Evolutionary conservation across 2,797 vertebrate genomes (phyloP).

Genomic region (Echeneis naucrates): DNA sequence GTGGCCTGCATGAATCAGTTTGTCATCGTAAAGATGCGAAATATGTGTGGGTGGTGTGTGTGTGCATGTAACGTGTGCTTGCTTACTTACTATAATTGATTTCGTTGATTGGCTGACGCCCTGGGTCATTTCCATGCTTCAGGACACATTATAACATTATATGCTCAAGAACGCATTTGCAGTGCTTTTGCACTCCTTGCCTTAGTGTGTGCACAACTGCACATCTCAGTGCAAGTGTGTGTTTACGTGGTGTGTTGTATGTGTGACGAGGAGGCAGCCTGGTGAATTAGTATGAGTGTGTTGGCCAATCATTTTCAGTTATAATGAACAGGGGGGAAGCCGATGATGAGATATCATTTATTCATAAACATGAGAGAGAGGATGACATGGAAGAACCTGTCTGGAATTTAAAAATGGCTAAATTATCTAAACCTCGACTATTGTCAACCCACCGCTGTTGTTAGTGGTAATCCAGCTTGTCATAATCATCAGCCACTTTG

Average conservation of each 20-base stretch:
- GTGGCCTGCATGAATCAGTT: constrained; percentile 3
- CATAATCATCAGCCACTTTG: constrained; percentile 56
- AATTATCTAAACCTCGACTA: constrained; percentile 54
- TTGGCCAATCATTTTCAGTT: constrained; percentile 55
- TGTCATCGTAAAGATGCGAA: constrained; percentile 27
- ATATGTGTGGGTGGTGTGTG: constrained; percentile 11
- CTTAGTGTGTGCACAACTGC: constrained; percentile 11
- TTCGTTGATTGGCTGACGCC: constrained; percentile 60
- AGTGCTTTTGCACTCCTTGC: constrained; percentile 32
- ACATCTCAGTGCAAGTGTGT: not conserved
- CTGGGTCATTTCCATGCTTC: constrained; percentile 49
- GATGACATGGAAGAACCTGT: constrained; percentile 66
- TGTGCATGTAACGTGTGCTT: constrained; percentile 27
- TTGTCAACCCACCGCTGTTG: constrained; percentile 39
- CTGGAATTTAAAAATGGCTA: constrained; percentile 62
- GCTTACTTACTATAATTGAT: constrained; percentile 64
- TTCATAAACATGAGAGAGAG: constrained; percentile 65
- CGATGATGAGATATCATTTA: constrained; percentile 71
- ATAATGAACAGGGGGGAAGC: constrained; percentile 65
- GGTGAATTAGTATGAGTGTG: constrained; percentile 61
- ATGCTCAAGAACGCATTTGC: constrained; percentile 43
- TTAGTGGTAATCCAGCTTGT: constrained; percentile 56
- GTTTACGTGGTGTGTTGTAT: not conserved
- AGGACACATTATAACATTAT: constrained; percentile 52
- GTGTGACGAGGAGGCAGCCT: constrained; percentile 37